Conservation (phyloP, 2,888 invertebrate species). For the Tetragonisca angustula region DNA sequence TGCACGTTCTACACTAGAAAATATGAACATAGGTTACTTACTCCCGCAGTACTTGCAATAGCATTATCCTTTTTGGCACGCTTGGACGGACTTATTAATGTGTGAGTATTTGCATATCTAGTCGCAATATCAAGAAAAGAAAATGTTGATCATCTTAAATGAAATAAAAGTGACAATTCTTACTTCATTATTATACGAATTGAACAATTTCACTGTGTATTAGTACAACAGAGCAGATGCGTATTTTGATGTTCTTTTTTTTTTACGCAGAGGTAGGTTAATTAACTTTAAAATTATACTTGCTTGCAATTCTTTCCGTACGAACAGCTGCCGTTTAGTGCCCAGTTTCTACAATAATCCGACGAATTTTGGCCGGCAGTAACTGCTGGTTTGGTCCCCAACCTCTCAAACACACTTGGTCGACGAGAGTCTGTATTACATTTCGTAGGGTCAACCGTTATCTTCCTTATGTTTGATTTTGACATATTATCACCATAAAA, state of each 20-base stretch:
- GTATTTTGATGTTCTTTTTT: neutral
- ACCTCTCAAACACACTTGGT: slow-evolving; percentile 93
- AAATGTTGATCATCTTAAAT: slow-evolving; percentile 42
- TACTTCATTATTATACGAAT: slow-evolving; percentile 34
- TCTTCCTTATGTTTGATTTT: slow-evolving; percentile 91
- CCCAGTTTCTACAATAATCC: slow-evolving; percentile 91
- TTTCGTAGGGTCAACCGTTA: slow-evolving; percentile 90
- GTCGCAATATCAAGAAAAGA: slow-evolving; percentile 65
- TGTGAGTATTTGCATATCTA: slow-evolving; percentile 89
- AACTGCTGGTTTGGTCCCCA: slow-evolving; percentile 90
- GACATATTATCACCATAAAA: slow-evolving; percentile 86
- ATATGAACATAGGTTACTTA: slow-evolving; percentile 63
- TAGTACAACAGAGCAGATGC: neutral
- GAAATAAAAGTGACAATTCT: slow-evolving; percentile 23
- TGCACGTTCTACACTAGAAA: neutral
- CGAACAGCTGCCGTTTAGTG: slow-evolving; percentile 90
- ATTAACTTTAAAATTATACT: slow-evolving; percentile 61
- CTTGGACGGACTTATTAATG: slow-evolving; percentile 91
- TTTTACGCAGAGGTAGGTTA: neutral
- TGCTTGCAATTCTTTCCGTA: slow-evolving; percentile 92
- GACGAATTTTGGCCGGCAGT: slow-evolving; percentile 84
- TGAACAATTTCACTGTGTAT: slow-evolving; percentile 15
- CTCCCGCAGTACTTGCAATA: slow-evolving; percentile 79
- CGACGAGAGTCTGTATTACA: slow-evolving; percentile 87
- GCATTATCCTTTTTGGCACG: slow-evolving; percentile 88